These are phyloP conservation scores for Rhagoletis zephyria DNA, from an alignment of 1,140 invertebrate species.

Conservation along the genomic window DNA sequence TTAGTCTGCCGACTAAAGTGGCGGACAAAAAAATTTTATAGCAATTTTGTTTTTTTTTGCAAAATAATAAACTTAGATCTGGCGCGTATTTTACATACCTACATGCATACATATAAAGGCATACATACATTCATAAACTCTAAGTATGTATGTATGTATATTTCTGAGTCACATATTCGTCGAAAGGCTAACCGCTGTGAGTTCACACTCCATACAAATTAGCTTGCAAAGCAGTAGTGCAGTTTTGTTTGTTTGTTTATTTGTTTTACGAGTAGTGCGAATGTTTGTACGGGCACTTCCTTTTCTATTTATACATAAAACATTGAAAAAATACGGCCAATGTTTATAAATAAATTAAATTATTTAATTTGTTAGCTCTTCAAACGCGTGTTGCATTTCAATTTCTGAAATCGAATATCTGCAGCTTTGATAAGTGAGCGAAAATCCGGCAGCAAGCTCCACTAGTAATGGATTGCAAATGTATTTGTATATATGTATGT, in stretches of 20 bases:
- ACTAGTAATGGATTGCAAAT: not conserved
- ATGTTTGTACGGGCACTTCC: slow-evolving; percentile 10
- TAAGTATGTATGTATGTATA: not conserved
- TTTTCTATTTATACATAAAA: slow-evolving; percentile 2
- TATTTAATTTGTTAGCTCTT: not conserved
- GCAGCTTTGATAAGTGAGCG: not conserved
- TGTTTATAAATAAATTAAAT: slow-evolving; percentile 26
- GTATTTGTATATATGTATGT: not conserved
- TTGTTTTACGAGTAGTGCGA: not conserved
- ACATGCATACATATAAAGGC: not conserved
- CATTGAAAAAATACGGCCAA: not conserved
- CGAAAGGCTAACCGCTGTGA: not conserved
- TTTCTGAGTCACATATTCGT: not conserved
- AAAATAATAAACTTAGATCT: no score
- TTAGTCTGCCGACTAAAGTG: no score
- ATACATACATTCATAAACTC: not conserved
- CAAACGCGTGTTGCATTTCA: slow-evolving; percentile 33
- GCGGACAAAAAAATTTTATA: no score
- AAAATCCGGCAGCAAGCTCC: not conserved
- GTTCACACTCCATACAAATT: not conserved
- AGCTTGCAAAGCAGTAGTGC: not conserved
- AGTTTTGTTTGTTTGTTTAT: not conserved
- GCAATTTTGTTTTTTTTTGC: no score
- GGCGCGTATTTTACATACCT: not conserved
- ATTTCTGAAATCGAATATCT: not conserved